Base-by-base conservation (phyloP, 2,113 vertebrate species). In the Tetrax tetrax region DNA sequence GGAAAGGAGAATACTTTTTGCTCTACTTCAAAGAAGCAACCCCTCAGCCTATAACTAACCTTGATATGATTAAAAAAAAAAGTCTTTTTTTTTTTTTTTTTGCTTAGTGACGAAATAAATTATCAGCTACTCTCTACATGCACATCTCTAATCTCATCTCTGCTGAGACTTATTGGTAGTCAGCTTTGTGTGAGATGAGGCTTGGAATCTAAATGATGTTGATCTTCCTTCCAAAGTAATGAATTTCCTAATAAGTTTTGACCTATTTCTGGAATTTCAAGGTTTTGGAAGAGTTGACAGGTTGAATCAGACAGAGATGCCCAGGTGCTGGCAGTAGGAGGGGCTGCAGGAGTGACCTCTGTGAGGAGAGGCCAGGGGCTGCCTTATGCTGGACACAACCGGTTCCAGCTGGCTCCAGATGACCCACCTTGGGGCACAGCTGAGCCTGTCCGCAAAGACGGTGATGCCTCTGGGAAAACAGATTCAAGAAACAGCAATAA, bases 401-500 rank as follows among this genome's bases (percentile, higher is more conserved):
- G 14, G 41, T 5, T 50, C 38, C 35, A 56, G 59, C 6, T 19
- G 41, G 6, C 21, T 57, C 24, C 28, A 89, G 15, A 35, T 8
- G 19, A 16, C 9, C 15, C 9, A 22, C 13, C 18, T 14, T 0
- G 1, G 12, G n/a, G 13, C 22, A n/a, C 29, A 37, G 45, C 18
- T 59, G 33, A 70, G 35, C 4, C 25, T 14, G 1, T 10, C 28
- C 48, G 29, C 4, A n/a, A 77, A 22, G 25, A 28, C 22, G 19
- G 31, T 38, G 8, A 10, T 14, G 7, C 47, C 7, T 38, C 47
- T 61, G 28, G 20, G 21, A 87, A 83, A 94, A 50, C 1, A 23
- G 35, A 20, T 28, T 68, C 56, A 29, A 37, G 78, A 78, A 82
- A 75, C 14, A 57, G 5, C 20, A 63, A 16, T 31, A 38, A 37